These are phyloP conservation scores for Zenarchopterus dispar DNA, from an alignment of 2,797 vertebrate genomes.

Conservation along the genomic window DNA sequence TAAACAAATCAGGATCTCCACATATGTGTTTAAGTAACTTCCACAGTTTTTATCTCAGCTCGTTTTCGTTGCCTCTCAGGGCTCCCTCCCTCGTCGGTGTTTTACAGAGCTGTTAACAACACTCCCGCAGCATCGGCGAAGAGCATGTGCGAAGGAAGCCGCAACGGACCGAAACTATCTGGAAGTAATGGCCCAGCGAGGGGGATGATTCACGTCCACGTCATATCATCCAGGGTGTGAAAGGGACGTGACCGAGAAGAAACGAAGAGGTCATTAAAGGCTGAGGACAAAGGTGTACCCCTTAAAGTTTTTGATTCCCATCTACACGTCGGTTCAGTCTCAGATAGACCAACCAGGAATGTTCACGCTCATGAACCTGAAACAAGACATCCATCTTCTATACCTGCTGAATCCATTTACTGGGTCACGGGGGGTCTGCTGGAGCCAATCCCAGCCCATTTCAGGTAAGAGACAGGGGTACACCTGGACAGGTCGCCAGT, in stretches of 20 bases:
- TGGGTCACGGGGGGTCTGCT: too few relatives aligned
- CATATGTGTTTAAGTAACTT: conserved; percentile 5
- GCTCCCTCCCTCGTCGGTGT: conserved; percentile 22
- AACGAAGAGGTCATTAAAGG: conserved; percentile 47
- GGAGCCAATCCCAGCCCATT: too few relatives aligned
- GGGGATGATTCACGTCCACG: conserved; percentile 55
- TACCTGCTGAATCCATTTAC: too few relatives aligned
- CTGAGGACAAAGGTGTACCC: conserved; percentile 4
- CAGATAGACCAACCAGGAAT: background rate
- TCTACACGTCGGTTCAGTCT: conserved; percentile 34
- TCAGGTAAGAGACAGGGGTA: too few relatives aligned
- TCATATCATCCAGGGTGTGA: conserved; percentile 44
- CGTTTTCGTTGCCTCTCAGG: conserved; percentile 15
- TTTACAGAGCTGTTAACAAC: conserved; percentile 50
- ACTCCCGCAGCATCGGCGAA: conserved; percentile 39
- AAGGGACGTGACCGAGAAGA: conserved; percentile 38
- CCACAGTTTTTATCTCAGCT: conserved; percentile 8
- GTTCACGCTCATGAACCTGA: conserved; percentile 4
- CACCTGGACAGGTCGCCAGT: too few relatives aligned
- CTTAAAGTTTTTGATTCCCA: conserved; percentile 6
- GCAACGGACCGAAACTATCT: conserved; percentile 50
- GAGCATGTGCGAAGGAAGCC: conserved; percentile 27
- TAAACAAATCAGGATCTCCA: background rate
- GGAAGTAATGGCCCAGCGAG: conserved; percentile 60
- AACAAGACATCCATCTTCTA: too few relatives aligned